phyloP scores from a whole-genome alignment of 2,797 vertebrate genomes.

The Loris lydekkerianus region DNA sequence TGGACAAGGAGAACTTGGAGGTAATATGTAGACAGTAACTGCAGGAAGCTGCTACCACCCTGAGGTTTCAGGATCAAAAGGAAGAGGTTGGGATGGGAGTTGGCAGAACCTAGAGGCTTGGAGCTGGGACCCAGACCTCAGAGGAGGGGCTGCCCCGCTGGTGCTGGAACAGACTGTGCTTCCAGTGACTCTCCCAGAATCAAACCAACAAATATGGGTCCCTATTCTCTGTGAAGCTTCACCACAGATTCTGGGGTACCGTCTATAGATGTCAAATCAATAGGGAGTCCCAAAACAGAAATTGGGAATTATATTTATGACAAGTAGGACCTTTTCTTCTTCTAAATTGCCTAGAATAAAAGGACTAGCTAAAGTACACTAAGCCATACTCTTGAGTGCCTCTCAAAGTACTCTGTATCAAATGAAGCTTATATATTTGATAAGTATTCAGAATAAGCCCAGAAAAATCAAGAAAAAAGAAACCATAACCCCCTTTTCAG shows the following conservation, averaged over 20 bases:
- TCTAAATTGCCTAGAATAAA: not conserved
- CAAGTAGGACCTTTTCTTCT: not conserved
- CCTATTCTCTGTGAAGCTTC: not conserved
- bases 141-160: not conserved
- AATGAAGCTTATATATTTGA: constrained; percentile 26
- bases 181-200: not conserved
- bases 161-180: not conserved
- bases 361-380: not conserved
- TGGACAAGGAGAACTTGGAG: not conserved
- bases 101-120: not conserved
- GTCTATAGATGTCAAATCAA: not conserved
- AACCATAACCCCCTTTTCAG: not conserved
- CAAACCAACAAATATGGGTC: not conserved
- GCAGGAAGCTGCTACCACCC: not conserved
- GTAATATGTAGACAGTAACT: not conserved
- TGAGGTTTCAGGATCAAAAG: not conserved
- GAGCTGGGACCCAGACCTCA: not conserved
- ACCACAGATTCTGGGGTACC: not conserved
- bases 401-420: constrained; percentile 18
- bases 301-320: not conserved
- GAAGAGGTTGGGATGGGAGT: not conserved
- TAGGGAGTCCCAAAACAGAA: not conserved
- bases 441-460: constrained; percentile 24
- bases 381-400: not conserved
- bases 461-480: constrained; percentile 66